phyloP scores from a whole-genome alignment of 2,888 invertebrate species.

The Epistrophella euchroma region DNA sequence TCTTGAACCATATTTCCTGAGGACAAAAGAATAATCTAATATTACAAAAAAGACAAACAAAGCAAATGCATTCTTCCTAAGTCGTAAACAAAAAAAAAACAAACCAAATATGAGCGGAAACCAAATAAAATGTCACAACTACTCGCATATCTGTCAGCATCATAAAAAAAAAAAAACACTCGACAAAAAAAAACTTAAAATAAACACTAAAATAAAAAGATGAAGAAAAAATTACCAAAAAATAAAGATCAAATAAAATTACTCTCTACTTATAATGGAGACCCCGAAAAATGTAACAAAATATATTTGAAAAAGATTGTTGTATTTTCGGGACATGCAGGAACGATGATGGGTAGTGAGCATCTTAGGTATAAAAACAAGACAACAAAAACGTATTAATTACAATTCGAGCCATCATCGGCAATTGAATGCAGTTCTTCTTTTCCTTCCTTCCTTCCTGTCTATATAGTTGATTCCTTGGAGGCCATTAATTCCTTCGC shows the following conservation, averaged over 20 bases:
- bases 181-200: slow-evolving; percentile 30
- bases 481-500: slow-evolving; percentile 55
- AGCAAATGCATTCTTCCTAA: slow-evolving; percentile 57
- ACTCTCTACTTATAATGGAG: slow-evolving; percentile 23
- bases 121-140: slow-evolving; percentile 70
- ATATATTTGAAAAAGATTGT: slow-evolving; percentile 42
- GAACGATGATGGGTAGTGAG: background rate
- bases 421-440: slow-evolving; percentile 50
- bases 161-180: slow-evolving; percentile 23
- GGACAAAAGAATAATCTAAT: slow-evolving; percentile 56
- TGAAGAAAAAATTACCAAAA: slow-evolving; percentile 33
- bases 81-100: slow-evolving; percentile 55
- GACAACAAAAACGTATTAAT: slow-evolving; percentile 69
- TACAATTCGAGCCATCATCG: slow-evolving; percentile 64
- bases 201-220: slow-evolving; percentile 55
- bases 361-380: slow-evolving; percentile 25
- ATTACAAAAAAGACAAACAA: slow-evolving; percentile 57
- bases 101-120: slow-evolving; percentile 57
- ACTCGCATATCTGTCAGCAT: slow-evolving; percentile 68
- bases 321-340: slow-evolving; percentile 40
- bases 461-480: slow-evolving; percentile 47
- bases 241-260: slow-evolving; percentile 48
- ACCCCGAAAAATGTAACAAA: slow-evolving; percentile 40
- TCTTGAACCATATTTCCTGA: slow-evolving; percentile 61
- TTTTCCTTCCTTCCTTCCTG: slow-evolving; percentile 41